phyloP scores from a whole-genome alignment of 1,140 invertebrate genomes.

The Brachionus angularis region DNA sequence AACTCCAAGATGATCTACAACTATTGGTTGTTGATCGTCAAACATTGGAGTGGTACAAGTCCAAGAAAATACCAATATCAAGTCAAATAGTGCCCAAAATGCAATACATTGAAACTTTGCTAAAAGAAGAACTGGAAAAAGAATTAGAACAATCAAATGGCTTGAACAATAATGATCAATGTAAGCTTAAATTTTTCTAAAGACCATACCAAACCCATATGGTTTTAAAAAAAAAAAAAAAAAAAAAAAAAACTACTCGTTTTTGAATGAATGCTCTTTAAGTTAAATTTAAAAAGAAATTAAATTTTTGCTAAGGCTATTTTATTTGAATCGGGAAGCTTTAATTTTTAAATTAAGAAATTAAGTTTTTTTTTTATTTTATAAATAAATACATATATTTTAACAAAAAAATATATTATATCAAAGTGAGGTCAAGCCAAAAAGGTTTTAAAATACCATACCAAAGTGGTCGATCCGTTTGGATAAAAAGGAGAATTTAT shows the following conservation, averaged over 20 bases:
- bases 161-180: conserved; percentile 10
- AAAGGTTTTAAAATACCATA: conserved; percentile 24
- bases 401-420: conserved; percentile 6
- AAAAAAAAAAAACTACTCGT: background rate
- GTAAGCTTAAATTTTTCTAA: background rate
- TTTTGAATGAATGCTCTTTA: too few relatives aligned
- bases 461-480: conserved; percentile 36
- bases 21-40: conserved; percentile 13
- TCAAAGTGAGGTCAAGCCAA: conserved; percentile 36
- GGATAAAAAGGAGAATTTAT: conserved; percentile 35
- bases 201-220: background rate
- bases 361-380: background rate
- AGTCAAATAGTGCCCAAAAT: conserved; percentile 37
- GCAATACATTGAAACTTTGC: conserved; percentile 40
- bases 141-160: conserved; percentile 31
- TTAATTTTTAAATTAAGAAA: too few relatives aligned
- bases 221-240: conserved; percentile 3
- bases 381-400: background rate
- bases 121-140: conserved; percentile 41
- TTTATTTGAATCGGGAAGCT: too few relatives aligned
- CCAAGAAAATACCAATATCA: conserved; percentile 38
- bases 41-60: conserved; percentile 28
- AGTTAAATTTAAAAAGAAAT: too few relatives aligned
- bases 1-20: conserved; percentile 30
- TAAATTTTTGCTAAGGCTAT: too few relatives aligned